A percentile compares a stretch with the other conserved stretches of the same genome.
These are phyloP conservation scores for Recurvirostra avosetta DNA, from an alignment of 2,113 vertebrate genomes.

Conservation along the genomic window DNA sequence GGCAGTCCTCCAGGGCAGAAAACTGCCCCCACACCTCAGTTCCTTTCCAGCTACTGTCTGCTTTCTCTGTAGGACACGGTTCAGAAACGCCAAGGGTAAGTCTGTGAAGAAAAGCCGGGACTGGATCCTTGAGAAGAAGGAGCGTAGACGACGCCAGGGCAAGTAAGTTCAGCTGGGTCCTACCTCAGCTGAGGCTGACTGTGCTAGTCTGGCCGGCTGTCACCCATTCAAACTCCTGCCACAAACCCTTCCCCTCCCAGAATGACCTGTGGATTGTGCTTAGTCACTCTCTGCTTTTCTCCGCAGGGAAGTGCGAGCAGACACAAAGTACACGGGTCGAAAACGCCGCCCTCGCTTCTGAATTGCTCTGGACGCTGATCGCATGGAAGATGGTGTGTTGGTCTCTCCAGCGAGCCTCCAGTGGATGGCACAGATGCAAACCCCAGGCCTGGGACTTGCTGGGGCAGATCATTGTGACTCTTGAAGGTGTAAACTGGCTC, in stretches of 20 bases:
- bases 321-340: conserved; percentile 90
- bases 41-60: background rate
- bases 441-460: background rate
- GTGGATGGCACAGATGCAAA: background rate
- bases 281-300: background rate
- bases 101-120: conserved; percentile 86
- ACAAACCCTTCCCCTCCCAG: background rate
- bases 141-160: conserved; percentile 88
- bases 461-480: background rate
- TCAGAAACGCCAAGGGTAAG: conserved; percentile 78
- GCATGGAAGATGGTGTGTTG: background rate
- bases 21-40: background rate
- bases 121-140: conserved; percentile 96
- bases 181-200: background rate
- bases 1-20: background rate
- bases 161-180: conserved; percentile 72
- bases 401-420: background rate
- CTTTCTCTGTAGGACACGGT: conserved; percentile 71
- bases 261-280: background rate
- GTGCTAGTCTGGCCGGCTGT: background rate
- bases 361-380: background rate
- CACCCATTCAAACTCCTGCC: background rate
- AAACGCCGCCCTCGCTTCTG: conserved; percentile 86
- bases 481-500: background rate
- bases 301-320: conserved; percentile 86